Conservation (phyloP, 2,888 invertebrate genomes). For the Troilus luridus region DNA sequence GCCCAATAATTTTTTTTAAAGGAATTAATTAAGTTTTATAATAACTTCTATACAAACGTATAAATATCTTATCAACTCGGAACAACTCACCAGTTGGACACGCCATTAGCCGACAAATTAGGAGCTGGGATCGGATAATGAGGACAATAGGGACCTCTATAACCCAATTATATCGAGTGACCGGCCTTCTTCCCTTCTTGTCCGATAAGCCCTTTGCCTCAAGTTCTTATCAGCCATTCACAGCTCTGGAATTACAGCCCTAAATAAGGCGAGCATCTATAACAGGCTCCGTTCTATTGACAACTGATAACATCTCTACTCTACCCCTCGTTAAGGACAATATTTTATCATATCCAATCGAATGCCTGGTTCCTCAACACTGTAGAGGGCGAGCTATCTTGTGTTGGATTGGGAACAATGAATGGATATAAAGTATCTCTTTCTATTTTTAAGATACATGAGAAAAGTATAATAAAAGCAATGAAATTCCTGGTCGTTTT, state of each 20-base stretch:
- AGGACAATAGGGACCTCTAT: constrained; percentile 24
- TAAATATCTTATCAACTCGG: neutral
- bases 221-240: constrained; percentile 26
- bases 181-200: neutral
- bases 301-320: constrained; percentile 6
- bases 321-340: neutral
- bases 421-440: neutral
- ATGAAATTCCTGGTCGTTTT: too few species aligned
- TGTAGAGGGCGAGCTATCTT: neutral
- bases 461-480: too few species aligned
- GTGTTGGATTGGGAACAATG: neutral
- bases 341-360: neutral
- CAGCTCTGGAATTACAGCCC: constrained; percentile 12
- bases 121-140: neutral
- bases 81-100: neutral
- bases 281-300: constrained; percentile 8
- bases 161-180: constrained; percentile 34
- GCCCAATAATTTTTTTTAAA: too few species aligned
- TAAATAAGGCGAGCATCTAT: constrained; percentile 9
- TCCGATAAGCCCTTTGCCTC: constrained; percentile 9
- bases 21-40: too few species aligned
- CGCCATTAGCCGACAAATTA: neutral
- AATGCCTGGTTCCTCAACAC: neutral
- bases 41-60: neutral
- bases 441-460: too few species aligned